Evolutionary conservation across 2,888 invertebrate species (phyloP).

Genomic region (Tetropium fuscum): DNA sequence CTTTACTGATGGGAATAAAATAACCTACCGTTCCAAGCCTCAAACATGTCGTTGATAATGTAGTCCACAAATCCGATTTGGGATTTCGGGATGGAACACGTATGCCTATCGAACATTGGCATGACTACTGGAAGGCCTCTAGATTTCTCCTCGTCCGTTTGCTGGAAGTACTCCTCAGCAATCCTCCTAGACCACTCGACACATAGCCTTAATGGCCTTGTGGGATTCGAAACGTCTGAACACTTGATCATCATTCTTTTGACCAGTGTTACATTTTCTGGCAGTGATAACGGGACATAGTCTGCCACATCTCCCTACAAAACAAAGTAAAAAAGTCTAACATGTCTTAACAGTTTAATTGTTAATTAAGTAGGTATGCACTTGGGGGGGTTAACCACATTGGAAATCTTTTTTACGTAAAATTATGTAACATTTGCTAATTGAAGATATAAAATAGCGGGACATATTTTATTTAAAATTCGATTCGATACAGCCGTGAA

Average conservation of each 20-base stretch:
- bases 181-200: constrained; percentile 96
- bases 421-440: too few species aligned
- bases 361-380: too few species aligned
- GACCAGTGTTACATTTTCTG: constrained; percentile 88
- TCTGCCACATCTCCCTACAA: constrained; percentile 42
- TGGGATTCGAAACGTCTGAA: constrained; percentile 97
- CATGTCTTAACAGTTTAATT: too few species aligned
- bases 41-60: constrained; percentile 98
- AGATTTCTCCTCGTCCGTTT: constrained; percentile 96
- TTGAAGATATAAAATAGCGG: too few species aligned
- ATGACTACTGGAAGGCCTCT: constrained; percentile 94
- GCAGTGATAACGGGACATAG: constrained; percentile 66
- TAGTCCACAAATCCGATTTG: constrained; percentile 98
- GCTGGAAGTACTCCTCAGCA: constrained; percentile 97
- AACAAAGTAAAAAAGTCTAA: constrained; percentile 1
- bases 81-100: constrained; percentile 97
- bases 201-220: constrained; percentile 84
- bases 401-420: too few species aligned
- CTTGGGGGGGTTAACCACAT: too few species aligned
- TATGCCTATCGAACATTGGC: constrained; percentile 96
- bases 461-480: too few species aligned
- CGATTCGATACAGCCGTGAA: too few species aligned
- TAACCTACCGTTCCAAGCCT: constrained; percentile 91
- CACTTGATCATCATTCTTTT: constrained; percentile 99
- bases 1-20: neutral